phyloP scores from a whole-genome alignment of 1,140 invertebrate genomes.

The Drosophila lowei region DNA sequence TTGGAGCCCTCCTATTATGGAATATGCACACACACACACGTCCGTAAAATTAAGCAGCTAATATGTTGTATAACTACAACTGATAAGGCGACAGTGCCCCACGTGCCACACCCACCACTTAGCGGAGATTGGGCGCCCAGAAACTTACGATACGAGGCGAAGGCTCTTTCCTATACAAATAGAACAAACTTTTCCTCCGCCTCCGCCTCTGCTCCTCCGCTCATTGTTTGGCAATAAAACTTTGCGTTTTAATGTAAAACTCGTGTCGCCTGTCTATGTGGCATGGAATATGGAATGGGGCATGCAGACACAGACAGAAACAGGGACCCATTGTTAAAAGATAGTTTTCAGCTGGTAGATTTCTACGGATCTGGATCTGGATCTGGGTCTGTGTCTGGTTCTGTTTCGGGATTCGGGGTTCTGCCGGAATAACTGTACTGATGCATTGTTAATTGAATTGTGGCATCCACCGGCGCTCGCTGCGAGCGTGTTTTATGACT shows the following conservation, averaged over 20 bases:
- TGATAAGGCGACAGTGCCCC: conserved; percentile 44
- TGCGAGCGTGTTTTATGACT: conserved; percentile 21
- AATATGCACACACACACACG: conserved; percentile 17
- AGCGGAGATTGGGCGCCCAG: conserved; percentile 35
- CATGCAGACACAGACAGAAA: background rate
- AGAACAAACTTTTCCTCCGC: conserved; percentile 54
- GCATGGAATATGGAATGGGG: conserved; percentile 1
- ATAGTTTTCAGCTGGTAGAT: conserved; percentile 26
- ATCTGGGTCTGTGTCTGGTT: no score
- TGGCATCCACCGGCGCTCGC: background rate
- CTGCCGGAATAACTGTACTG: conserved; percentile 6
- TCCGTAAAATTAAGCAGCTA: conserved; percentile 71
- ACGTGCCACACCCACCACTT: conserved; percentile 34
- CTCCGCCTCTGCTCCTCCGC: conserved; percentile 7
- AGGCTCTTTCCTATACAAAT: conserved; percentile 66
- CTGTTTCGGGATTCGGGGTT: no score
- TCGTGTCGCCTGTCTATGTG: conserved; percentile 50
- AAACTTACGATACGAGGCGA: conserved; percentile 38
- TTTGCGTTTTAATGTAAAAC: conserved; percentile 78
- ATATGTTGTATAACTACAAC: conserved; percentile 75
- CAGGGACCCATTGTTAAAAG: conserved; percentile 40
- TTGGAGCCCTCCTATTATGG: background rate
- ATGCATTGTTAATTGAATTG: conserved; percentile 66
- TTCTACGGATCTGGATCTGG: conserved; percentile 24
- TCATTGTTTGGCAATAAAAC: conserved; percentile 50